These are phyloP conservation scores for Argentina silus DNA, from an alignment of 2,797 vertebrate species.

Conservation along the genomic window DNA sequence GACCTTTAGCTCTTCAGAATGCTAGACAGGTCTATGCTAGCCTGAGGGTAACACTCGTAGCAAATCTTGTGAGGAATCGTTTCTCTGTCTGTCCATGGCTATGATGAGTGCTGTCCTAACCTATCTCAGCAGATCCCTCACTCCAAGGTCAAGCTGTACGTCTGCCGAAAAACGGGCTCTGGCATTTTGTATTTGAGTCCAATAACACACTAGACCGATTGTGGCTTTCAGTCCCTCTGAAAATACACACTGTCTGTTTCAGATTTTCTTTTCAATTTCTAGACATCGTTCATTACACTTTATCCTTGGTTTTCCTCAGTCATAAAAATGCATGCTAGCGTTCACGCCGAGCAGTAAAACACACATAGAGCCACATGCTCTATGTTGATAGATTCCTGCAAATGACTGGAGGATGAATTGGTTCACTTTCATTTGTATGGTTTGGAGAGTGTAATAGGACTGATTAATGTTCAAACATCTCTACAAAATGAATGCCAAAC, in stretches of 20 bases:
- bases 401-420: conserved; percentile 16
- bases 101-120: conserved; percentile 16
- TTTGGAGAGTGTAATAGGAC: conserved; percentile 6
- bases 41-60: background rate
- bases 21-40: background rate
- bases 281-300: conserved; percentile 36
- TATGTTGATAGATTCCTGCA: conserved; percentile 42
- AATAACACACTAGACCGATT: background rate
- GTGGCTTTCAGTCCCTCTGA: background rate
- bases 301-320: conserved; percentile 29
- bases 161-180: conserved; percentile 6
- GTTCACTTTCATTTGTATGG: conserved; percentile 24
- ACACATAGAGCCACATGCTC: conserved; percentile 17
- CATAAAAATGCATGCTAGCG: conserved; percentile 47
- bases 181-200: background rate
- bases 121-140: conserved; percentile 10
- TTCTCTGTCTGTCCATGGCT: background rate
- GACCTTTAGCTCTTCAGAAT: background rate
- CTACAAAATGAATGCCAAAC: conserved; percentile 26
- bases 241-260: conserved; percentile 4
- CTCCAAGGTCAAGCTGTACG: conserved; percentile 4
- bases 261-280: background rate
- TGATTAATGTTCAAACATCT: conserved; percentile 27
- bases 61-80: background rate
- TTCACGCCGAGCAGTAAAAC: conserved; percentile 41